Evolutionary conservation across 2,797 vertebrate genomes (phyloP).

Genomic region (Poeciliopsis turneri): DNA sequence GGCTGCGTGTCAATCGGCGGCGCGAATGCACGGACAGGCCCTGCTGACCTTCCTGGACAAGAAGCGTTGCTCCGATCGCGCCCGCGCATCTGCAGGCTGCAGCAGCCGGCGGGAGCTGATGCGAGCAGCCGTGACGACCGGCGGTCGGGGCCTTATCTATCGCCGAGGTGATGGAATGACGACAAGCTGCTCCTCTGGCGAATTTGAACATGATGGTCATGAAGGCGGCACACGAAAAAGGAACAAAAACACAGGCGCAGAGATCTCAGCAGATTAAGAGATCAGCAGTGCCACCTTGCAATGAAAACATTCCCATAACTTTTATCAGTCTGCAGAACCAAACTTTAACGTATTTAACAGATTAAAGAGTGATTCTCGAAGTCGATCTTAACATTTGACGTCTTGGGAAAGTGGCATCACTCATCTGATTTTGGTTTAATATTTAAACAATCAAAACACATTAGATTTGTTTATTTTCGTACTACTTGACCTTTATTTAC

Average conservation of each 20-base stretch:
- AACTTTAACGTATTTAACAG: not conserved
- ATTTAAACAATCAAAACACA: not conserved
- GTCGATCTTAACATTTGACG: not conserved
- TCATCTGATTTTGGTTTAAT: not conserved
- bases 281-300: constrained; percentile 3
- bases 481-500: not conserved
- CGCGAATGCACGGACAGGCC: constrained; percentile 18
- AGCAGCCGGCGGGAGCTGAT: constrained; percentile 64
- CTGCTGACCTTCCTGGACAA: constrained; percentile 32
- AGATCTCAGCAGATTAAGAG: constrained; percentile 11
- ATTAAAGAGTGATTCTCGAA: not conserved
- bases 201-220: constrained; percentile 34
- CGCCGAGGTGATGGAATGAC: constrained; percentile 73
- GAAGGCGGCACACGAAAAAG: constrained; percentile 17
- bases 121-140: constrained; percentile 64
- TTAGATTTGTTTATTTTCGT: not conserved
- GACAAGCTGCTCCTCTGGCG: constrained; percentile 61
- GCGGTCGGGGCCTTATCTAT: constrained; percentile 77
- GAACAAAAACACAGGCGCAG: constrained; percentile 32
- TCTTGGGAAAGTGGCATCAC: not conserved
- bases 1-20: constrained; percentile 63
- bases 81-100: constrained; percentile 55
- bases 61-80: constrained; percentile 54
- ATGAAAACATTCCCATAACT: not conserved
- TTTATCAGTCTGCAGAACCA: not conserved